Percentiles rank a stretch among this genome's conserved stretches.
Evolutionary conservation across 2,113 vertebrate genomes (phyloP).

Genomic region (Istiophorus platypterus): DNA sequence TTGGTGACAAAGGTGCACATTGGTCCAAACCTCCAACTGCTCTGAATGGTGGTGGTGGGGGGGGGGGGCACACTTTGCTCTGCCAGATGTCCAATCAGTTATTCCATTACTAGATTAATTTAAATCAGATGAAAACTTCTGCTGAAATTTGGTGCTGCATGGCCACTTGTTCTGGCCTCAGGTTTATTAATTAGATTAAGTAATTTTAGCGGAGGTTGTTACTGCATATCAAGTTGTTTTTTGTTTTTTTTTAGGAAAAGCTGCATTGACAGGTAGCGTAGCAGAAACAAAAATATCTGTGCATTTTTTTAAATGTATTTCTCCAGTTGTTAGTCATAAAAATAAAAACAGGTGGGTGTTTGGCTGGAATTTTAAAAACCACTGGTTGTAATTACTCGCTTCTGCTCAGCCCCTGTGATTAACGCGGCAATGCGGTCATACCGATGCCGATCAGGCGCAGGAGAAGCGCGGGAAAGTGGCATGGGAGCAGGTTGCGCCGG

Average conservation of each 20-base stretch:
- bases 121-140: neutral
- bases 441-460: neutral
- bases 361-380: conserved; percentile 4
- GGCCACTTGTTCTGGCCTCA: neutral
- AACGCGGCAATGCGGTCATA: neutral
- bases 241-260: neutral
- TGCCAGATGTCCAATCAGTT: conserved; percentile 13
- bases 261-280: neutral
- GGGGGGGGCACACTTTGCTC: neutral
- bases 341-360: neutral
- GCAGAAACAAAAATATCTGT: neutral
- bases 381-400: neutral
- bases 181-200: neutral
- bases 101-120: neutral
- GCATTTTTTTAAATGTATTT: too few relatives aligned
- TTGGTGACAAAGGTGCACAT: neutral
- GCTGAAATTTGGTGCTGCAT: too few relatives aligned
- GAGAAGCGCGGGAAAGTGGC: conserved; percentile 4
- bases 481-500: neutral
- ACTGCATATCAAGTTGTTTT: too few relatives aligned
- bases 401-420: neutral
- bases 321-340: neutral
- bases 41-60: too few relatives aligned
- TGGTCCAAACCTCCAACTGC: neutral
- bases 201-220: neutral